A percentile compares a stretch with the other conserved stretches of the same genome.
phyloP scores from a whole-genome alignment of 2,113 vertebrate species.

The Sitta europaea region DNA sequence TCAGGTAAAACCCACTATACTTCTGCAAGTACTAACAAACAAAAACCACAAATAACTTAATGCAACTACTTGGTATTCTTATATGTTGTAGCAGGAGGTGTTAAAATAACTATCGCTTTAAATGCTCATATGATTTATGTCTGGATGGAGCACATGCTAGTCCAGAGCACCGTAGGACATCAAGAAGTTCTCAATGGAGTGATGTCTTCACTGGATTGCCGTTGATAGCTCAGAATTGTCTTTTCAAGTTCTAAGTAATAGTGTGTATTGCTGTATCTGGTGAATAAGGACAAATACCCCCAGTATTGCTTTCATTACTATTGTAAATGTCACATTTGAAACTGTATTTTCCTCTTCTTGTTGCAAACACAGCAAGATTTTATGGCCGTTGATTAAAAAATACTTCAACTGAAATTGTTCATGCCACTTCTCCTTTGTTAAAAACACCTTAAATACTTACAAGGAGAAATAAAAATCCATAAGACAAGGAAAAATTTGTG shows the following conservation, averaged over 20 bases:
- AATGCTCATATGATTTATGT: neutral
- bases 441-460: neutral
- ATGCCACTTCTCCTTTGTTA: neutral
- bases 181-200: neutral
- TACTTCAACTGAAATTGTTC: neutral
- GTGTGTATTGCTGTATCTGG: neutral
- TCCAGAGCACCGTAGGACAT: neutral
- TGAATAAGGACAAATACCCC: neutral
- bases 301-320: neutral
- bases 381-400: neutral
- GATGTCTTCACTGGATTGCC: neutral
- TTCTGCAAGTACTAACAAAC: neutral
- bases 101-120: neutral
- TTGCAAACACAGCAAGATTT: neutral
- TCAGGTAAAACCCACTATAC: neutral
- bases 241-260: neutral
- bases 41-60: neutral
- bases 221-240: neutral
- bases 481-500: fast-evolving
- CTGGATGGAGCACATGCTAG: neutral
- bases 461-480: neutral
- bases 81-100: neutral
- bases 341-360: neutral
- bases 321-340: neutral
- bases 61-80: neutral